A percentile compares a stretch with the other conserved stretches of the same genome.
Conservation (phyloP, 2,888 invertebrate species). For the Pollenia angustigena region DNA sequence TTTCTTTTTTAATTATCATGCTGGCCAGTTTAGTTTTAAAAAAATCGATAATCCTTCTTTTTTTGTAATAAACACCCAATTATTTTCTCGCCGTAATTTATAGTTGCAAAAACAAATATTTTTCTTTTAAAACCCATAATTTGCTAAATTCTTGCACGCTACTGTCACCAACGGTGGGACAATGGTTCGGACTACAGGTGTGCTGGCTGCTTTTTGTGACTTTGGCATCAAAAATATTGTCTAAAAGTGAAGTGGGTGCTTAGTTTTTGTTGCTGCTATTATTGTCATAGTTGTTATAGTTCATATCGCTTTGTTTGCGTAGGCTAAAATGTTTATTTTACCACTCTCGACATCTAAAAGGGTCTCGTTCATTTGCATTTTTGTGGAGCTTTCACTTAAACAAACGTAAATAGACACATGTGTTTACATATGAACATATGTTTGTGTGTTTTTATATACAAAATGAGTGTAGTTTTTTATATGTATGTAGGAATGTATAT, state of each 20-base stretch:
- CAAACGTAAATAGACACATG: conserved; percentile 7
- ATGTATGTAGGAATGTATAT: not conserved
- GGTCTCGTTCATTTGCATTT: conserved; percentile 70
- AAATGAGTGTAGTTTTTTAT: not conserved
- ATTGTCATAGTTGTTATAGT: not conserved
- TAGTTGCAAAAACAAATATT: not conserved
- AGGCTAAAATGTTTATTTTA: conserved; percentile 68
- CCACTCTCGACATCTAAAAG: conserved; percentile 55
- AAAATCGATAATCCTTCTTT: conserved; percentile 18
- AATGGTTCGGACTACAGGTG: not conserved
- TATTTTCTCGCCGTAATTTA: not conserved
- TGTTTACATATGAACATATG: conserved; percentile 14
- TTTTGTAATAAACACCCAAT: not conserved
- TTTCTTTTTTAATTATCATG: too few relatives aligned
- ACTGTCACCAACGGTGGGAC: not conserved
- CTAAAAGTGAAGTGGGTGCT: conserved; percentile 57
- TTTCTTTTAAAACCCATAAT: conserved; percentile 6
- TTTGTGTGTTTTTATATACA: not conserved
- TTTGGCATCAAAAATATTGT: conserved; percentile 46
- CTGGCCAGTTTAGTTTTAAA: not conserved
- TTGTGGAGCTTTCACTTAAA: conserved; percentile 49
- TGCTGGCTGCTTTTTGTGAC: conserved; percentile 36
- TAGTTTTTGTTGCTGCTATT: conserved; percentile 9
- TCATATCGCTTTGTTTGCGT: conserved; percentile 55
- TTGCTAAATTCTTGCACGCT: conserved; percentile 36